Percentiles rank a stretch among this genome's conserved stretches.
These are phyloP conservation scores for Melipona quadrifasciata DNA, from an alignment of 1,140 invertebrate species.

Conservation along the genomic window DNA sequence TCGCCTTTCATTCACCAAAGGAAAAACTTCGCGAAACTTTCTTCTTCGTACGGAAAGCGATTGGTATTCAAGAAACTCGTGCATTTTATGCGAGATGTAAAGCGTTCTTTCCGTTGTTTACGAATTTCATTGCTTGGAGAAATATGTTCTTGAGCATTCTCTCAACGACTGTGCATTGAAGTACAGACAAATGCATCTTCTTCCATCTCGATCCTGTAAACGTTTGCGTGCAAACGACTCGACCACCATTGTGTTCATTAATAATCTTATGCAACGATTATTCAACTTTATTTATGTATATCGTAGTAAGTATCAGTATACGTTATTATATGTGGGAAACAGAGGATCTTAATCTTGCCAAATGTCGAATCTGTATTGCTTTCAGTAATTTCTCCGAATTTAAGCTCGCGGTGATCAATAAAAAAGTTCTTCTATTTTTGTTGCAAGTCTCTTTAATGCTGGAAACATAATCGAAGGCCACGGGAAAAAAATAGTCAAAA, in stretches of 20 bases:
- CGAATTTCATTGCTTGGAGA: slow-evolving; percentile 40
- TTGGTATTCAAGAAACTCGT: slow-evolving; percentile 55
- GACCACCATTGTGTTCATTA: background rate
- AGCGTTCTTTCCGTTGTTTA: slow-evolving; percentile 5
- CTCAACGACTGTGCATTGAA: background rate
- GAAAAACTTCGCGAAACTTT: slow-evolving; percentile 49
- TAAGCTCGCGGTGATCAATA: no score
- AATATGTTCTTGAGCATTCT: background rate
- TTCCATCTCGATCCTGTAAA: background rate
- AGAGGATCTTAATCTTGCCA: no score
- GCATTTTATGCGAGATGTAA: slow-evolving; percentile 54
- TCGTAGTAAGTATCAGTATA: no score
- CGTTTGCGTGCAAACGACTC: background rate
- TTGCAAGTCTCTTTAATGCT: no score
- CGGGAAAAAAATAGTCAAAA: no score
- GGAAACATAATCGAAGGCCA: no score
- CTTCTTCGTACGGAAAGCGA: slow-evolving; percentile 42
- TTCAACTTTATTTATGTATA: slow-evolving; percentile 2
- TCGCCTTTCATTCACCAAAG: slow-evolving; percentile 14
- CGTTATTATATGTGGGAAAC: no score
- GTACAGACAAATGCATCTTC: background rate
- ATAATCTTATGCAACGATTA: slow-evolving; percentile 1
- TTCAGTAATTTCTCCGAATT: no score
- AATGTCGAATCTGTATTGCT: no score
- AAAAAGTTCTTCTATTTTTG: no score